Base-by-base conservation (phyloP, 2,797 vertebrate genomes). In the Epinephelus malabaricus region DNA sequence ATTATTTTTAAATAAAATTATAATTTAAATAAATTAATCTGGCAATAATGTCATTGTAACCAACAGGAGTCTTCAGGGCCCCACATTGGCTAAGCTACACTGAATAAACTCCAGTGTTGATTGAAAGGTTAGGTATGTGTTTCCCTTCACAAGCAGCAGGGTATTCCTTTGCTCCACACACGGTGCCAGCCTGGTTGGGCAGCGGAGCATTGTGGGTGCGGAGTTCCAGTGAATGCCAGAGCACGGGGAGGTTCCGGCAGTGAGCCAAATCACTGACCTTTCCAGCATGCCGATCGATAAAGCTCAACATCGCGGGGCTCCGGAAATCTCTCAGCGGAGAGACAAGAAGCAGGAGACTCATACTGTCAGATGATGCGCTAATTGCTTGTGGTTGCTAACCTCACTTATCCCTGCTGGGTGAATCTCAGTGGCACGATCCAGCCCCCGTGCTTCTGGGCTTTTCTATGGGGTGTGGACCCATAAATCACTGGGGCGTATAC, bases 251-350 rank as follows among this genome's bases (percentile, higher is more conserved):
- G 79, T 79, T 68, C 88, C 86, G 67, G 83, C 89, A 81, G 75
- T 49, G 64, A 86, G 92, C 91, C 87, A 89, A 80, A 86, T 76
- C 81, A 61, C 71, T 82, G 93, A 95, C 95, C 95, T 96, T 96
- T 95, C 89, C 79, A 83, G 82, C 46, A 12, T 55, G 79, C 69
- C 12, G 85, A 94, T 95, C 92, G 85, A 95, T 94, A 77, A 77
- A 77, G 89, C 91, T 92, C 92, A 92, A 85, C 92, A 81, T 91
- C 60, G 82, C 89, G 69, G 94, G 88, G 86, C 84, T 92, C 92
- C 92, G 93, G 93, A 95, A 93, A 92, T 88, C 92, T 94, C 93
- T 91, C 86, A 82, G 85, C 80, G 62, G 90, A 92, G 86, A 86
- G 84, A 83, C 69, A 83, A 86, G 87, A 82, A 83, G 80, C 87